Evolutionary conservation across 2,797 vertebrate genomes (phyloP), one percentile per base, ranked within the genome.

Genomic region (Natrix natrix): DNA sequence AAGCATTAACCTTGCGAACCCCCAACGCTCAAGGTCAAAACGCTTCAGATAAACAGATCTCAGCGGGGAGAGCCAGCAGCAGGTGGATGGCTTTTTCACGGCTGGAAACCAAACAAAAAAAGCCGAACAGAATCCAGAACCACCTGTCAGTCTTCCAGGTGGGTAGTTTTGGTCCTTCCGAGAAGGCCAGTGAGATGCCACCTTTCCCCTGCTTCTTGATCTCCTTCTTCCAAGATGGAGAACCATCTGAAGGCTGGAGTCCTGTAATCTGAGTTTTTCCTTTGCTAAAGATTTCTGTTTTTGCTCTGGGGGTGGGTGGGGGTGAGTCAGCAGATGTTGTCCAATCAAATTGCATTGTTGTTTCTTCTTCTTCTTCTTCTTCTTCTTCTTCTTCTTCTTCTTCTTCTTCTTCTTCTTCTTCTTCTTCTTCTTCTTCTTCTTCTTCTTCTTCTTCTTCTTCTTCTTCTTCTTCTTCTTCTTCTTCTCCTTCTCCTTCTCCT

Each of bases 1-100:
- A 16, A 90, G 92, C 55, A 61, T 56, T 92, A 83, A 88, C 86
- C 92, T 56, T 88, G 88, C 32, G 74, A 32, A 52, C 43, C 90
- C 90, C 74, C 69, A 60, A 66, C 48, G 91, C 56, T 60, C 37
- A 92, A 89, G 52, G 69, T 17, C 93, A 92, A 2, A 63, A 11
- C 59, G 48, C 55, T 92, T 92, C 92, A 94, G 55, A 88, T 26
- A 37, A 0, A 10, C 20, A 55, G 1, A 0, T n/a, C 87, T 86
- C 1, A 8, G 32, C 37, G 17, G 57, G 54, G 20, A 56, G 24
- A 90, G 22, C 69, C 52, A 88, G 13, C 20, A 88, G 26, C 10
- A 32, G 55, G 5, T 59, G 52, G 57, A 16, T 3, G n/a, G 1
- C 14, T 56, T 24, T 20, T 52, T 52, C 26, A 24, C 32, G 69